Base-by-base conservation (phyloP, 2,113 vertebrate genomes). In the Eonycteris spelaea region DNA sequence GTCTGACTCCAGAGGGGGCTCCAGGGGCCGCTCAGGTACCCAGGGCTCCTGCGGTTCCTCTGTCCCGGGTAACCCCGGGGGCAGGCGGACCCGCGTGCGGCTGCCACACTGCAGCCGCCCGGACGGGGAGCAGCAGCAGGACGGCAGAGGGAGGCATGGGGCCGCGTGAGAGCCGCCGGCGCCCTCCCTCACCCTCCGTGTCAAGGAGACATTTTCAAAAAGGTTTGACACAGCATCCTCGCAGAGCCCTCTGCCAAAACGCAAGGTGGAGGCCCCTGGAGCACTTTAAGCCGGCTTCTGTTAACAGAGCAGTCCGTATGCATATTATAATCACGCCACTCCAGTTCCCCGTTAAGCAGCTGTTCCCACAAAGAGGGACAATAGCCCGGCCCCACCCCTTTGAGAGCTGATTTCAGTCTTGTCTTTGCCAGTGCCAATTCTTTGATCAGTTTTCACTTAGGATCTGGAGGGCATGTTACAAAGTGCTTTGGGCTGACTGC, bases 401-500 rank as follows among this genome's bases (percentile, higher is more conserved):
- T 3, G 13, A 51, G 71, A 57, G 95, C 97, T 43, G 93, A 90
- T 88, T 86, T 75, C 96, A 94, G 91, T 65, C 95, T 68, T 43
- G 91, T 90, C 96, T 84, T 48, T 18, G 74, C 92, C 18, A 19
- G 90, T 97, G 97, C 97, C 97, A 97, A 55, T 71, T 38, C 97
- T 98, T 97, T 98, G 97, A 98, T 98, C 97, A 96, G 61, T 80
- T 93, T 88, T 96, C 96, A 91, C 95, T 65, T 43, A 77, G 95
- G 91, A 96, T 92, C 91, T 85, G 94, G 94, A 97, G 97, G 97
- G 94, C 96, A 78, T 38, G 88, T 91, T 95, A 95, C 97, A 97
- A 97, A 97, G 97, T 97, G 97, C 96, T 97, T 70, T 96, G 96
- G 97, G 97, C 97, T 35, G 93, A 75, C 97, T 97, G 97, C 97